phyloP scores from a whole-genome alignment of 1,140 invertebrate genomes.

The Spodoptera frugiperda region DNA sequence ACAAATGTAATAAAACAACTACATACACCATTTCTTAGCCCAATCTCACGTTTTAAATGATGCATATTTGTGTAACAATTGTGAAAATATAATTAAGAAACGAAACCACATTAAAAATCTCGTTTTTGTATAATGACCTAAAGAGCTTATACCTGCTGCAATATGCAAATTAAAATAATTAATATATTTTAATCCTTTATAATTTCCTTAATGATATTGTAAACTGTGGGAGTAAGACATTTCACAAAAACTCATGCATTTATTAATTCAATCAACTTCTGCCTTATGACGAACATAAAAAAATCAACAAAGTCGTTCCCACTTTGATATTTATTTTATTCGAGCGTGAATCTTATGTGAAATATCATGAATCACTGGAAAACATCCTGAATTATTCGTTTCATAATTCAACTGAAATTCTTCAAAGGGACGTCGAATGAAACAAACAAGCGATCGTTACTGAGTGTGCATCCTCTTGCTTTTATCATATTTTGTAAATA shows the following conservation, averaged over 20 bases:
- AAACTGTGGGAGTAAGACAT: neutral
- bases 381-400: conserved; percentile 37
- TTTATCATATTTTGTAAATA: neutral
- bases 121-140: too few relatives aligned
- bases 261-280: conserved; percentile 27
- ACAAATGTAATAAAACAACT: too few relatives aligned
- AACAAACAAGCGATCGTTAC: conserved; percentile 20
- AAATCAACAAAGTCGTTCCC: neutral
- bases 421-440: conserved; percentile 37
- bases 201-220: conserved; percentile 18
- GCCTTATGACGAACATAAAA: neutral
- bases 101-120: too few relatives aligned
- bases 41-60: too few relatives aligned
- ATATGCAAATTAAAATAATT: conserved; percentile 13
- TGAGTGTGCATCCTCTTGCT: neutral
- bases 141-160: neutral
- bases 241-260: conserved; percentile 33
- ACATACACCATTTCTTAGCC: too few relatives aligned
- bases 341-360: conserved; percentile 27
- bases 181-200: conserved; percentile 4
- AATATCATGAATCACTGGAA: conserved; percentile 41
- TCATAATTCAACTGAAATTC: conserved; percentile 34
- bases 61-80: too few relatives aligned
- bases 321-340: conserved; percentile 36
- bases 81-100: too few relatives aligned